Evolutionary conservation across 2,797 vertebrate genomes (phyloP).

Genomic region (Sebastes minor): DNA sequence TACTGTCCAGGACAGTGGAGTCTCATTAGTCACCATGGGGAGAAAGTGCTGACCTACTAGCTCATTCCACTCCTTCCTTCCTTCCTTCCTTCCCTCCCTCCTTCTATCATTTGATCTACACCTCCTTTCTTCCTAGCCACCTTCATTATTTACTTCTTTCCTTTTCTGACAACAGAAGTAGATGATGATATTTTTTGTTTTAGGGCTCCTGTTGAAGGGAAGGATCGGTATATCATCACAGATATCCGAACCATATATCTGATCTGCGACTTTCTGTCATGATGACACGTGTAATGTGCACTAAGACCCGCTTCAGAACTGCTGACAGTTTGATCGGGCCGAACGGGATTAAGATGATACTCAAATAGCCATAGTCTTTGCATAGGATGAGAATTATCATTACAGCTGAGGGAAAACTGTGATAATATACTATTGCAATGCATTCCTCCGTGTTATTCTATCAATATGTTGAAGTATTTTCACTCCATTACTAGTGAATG

Average conservation of each 20-base stretch:
- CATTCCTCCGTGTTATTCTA: constrained; percentile 33
- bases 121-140: constrained; percentile 6
- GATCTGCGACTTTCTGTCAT: neutral
- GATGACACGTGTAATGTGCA: neutral
- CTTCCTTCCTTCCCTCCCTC: constrained; percentile 14
- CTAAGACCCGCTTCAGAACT: neutral
- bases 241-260: neutral
- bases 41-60: constrained; percentile 66
- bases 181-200: constrained; percentile 8
- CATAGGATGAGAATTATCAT: constrained; percentile 9
- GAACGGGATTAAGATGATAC: neutral
- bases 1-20: constrained; percentile 71
- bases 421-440: constrained; percentile 30
- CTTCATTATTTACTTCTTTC: neutral
- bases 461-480: constrained; percentile 1
- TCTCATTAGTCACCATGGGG: constrained; percentile 78
- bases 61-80: constrained; percentile 44
- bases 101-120: neutral
- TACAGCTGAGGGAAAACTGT: constrained; percentile 43
- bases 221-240: neutral
- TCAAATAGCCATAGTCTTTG: constrained; percentile 40
- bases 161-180: neutral
- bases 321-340: neutral
- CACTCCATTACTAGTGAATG: constrained; percentile 9
- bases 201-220: neutral